Conservation (phyloP, 1,140 invertebrate genomes). For the Scaptodrosophila lebanonensis region DNA sequence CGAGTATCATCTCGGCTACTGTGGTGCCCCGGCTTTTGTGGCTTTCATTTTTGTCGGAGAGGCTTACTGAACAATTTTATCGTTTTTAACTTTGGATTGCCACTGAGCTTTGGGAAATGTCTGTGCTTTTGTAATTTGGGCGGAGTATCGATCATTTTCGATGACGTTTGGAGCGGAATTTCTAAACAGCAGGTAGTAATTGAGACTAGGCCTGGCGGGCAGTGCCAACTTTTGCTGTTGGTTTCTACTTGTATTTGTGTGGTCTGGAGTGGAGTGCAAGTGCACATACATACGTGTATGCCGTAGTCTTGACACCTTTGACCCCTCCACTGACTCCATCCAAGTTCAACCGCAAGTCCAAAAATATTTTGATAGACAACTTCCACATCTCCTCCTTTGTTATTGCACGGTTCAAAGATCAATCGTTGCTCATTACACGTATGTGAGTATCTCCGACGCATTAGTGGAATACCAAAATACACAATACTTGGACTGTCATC, state of each 20-base stretch:
- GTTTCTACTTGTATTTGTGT: slow-evolving; percentile 13
- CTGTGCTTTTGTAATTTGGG: slow-evolving; percentile 54
- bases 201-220: too few species aligned
- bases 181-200: slow-evolving; percentile 61
- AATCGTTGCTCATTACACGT: slow-evolving; percentile 30
- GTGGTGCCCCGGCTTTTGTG: slow-evolving; percentile 27
- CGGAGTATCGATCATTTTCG: slow-evolving; percentile 63
- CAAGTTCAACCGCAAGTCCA: too few species aligned
- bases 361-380: slow-evolving; percentile 46
- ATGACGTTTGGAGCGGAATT: slow-evolving; percentile 50
- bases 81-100: slow-evolving; percentile 13
- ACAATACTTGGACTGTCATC: slow-evolving; percentile 41
- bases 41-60: slow-evolving; percentile 47
- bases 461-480: slow-evolving; percentile 17
- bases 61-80: neutral
- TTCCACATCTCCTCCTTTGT: neutral
- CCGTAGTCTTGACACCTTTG: too few species aligned
- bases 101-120: slow-evolving; percentile 57
- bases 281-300: too few species aligned
- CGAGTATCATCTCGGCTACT: slow-evolving; percentile 55
- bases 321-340: neutral
- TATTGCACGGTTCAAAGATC: slow-evolving; percentile 46
- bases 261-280: slow-evolving; percentile 32
- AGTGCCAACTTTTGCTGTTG: too few species aligned
- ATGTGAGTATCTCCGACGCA: slow-evolving; percentile 21